Percentiles rank a stretch among this genome's conserved stretches.
These are phyloP conservation scores for Agrochola litura DNA, from an alignment of 2,888 invertebrate genomes.

Conservation along the genomic window DNA sequence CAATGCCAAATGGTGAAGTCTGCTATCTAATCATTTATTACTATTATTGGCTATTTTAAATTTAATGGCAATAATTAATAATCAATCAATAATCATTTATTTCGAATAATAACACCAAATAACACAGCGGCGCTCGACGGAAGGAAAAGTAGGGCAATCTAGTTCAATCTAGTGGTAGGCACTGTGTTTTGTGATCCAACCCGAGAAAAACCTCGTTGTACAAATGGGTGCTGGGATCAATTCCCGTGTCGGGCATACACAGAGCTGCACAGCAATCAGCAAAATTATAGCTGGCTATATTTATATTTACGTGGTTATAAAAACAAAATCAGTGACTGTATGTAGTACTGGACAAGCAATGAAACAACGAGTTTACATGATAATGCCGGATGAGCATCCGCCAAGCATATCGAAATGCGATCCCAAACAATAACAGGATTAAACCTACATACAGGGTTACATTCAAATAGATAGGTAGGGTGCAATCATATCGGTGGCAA, in stretches of 20 bases:
- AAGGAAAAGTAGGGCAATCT: not conserved
- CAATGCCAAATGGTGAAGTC: not conserved
- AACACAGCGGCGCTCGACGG: not conserved
- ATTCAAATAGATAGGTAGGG: not conserved
- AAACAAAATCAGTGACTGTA: conserved; percentile 2
- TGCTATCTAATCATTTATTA: not conserved
- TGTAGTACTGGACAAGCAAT: not conserved
- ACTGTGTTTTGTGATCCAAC: not conserved
- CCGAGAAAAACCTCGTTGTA: not conserved
- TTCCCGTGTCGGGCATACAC: not conserved
- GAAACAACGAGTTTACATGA: conserved; percentile 13
- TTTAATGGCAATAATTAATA: too few relatives aligned
- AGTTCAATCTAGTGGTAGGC: not conserved
- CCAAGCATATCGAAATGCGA: conserved; percentile 12
- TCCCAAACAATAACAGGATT: conserved; percentile 18
- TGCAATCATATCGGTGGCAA: not conserved
- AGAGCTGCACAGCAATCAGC: not conserved
- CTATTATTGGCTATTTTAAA: too few relatives aligned
- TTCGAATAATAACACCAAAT: not conserved
- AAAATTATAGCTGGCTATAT: not conserved
- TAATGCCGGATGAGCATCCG: conserved; percentile 43
- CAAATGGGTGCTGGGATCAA: not conserved
- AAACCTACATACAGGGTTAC: not conserved
- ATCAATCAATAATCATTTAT: not conserved
- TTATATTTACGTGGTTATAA: too few relatives aligned